Evolutionary conservation across 2,888 invertebrate species (phyloP).

Genomic region (Euproctis similis): DNA sequence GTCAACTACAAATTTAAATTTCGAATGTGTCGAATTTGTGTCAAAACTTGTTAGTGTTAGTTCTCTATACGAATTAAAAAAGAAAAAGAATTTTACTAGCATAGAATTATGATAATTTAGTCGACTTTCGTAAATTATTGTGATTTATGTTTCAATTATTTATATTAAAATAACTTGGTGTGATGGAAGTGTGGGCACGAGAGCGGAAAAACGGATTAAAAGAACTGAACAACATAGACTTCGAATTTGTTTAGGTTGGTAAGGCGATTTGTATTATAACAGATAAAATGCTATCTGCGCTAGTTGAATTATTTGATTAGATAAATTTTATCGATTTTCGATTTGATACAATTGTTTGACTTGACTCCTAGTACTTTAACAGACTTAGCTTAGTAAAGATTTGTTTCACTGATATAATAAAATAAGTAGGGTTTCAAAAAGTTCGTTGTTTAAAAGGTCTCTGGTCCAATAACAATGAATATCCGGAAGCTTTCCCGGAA

Average conservation of each 20-base stretch:
- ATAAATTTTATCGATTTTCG: slow-evolving; percentile 16
- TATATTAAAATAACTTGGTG: slow-evolving; percentile 10
- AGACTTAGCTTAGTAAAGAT: no score
- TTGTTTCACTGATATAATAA: no score
- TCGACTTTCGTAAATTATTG: slow-evolving; percentile 3
- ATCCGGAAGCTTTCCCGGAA: no score
- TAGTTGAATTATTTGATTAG: slow-evolving; percentile 8
- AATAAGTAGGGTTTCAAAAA: no score
- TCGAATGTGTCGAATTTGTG: not conserved
- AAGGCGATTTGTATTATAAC: slow-evolving; percentile 18
- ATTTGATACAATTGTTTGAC: no score
- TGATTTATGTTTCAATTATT: slow-evolving; percentile 7
- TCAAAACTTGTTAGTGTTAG: slow-evolving; percentile 9
- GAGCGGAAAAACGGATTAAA: slow-evolving; percentile 17
- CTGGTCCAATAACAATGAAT: no score
- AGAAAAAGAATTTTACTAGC: slow-evolving; percentile 1
- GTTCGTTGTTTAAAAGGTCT: no score
- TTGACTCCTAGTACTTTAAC: no score
- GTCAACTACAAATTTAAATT: slow-evolving; percentile 1
- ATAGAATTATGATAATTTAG: slow-evolving; percentile 3
- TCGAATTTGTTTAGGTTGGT: slow-evolving; percentile 21
- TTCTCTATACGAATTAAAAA: no score
- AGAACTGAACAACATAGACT: slow-evolving; percentile 9
- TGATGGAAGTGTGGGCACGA: slow-evolving; percentile 17
- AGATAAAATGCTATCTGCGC: not conserved